Percentiles rank a stretch among this genome's conserved stretches.
Conservation (phyloP, 2,797 vertebrate genomes). For the Lutjanus argentimaculatus region DNA sequence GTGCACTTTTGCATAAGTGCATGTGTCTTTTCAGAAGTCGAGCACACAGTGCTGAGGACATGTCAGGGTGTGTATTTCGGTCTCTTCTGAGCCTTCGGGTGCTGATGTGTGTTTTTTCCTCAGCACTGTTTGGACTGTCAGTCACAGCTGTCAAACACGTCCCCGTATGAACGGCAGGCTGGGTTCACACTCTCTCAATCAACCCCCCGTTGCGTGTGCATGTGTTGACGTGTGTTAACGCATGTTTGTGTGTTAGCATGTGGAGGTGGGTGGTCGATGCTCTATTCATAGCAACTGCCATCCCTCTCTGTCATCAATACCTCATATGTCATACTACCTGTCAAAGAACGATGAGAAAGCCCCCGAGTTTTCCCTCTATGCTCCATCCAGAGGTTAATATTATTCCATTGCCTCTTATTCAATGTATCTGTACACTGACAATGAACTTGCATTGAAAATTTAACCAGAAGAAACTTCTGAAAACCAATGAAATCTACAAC, state of each 20-base stretch:
- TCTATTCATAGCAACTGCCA: slow-evolving; percentile 74
- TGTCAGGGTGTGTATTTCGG: slow-evolving; percentile 63
- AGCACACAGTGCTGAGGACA: slow-evolving; percentile 26
- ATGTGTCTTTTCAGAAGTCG: slow-evolving; percentile 12
- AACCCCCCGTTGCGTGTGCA: slow-evolving; percentile 39
- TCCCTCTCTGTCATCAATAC: slow-evolving; percentile 53
- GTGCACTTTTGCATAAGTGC: background rate
- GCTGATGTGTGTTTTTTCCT: slow-evolving; percentile 47
- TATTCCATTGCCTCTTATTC: background rate
- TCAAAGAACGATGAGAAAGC: slow-evolving; percentile 34
- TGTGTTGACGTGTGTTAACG: slow-evolving; percentile 42
- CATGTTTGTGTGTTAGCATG: slow-evolving; percentile 48
- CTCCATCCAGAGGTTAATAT: slow-evolving; percentile 18
- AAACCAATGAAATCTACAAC: background rate
- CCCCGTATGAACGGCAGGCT: slow-evolving; percentile 41
- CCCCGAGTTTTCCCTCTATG: background rate
- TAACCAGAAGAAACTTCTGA: background rate
- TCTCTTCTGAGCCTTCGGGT: slow-evolving; percentile 52
- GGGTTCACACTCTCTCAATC: slow-evolving; percentile 69
- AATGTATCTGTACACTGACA: background rate
- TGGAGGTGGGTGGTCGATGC: slow-evolving; percentile 59
- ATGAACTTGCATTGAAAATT: background rate
- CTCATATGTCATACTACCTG: slow-evolving; percentile 61
- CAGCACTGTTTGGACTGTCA: slow-evolving; percentile 62
- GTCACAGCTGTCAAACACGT: slow-evolving; percentile 75